Evolutionary conservation across 2,797 vertebrate species (phyloP).

Genomic region (Varecia variegata): DNA sequence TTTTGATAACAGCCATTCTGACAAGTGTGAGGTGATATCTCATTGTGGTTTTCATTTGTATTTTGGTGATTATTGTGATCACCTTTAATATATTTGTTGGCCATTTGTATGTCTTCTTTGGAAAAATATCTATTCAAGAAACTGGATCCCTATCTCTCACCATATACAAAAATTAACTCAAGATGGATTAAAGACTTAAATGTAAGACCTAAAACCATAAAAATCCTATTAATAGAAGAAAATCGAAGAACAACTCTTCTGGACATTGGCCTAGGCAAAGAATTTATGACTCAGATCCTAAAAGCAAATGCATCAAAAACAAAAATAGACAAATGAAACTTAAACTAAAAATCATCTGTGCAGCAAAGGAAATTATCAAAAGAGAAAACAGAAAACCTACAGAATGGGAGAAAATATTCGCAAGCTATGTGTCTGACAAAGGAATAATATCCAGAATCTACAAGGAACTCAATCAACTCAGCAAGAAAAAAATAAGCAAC

Average conservation of each 20-base stretch:
- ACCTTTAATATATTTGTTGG: background rate
- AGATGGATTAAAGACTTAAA: background rate
- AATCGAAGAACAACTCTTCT: background rate
- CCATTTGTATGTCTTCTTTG: background rate
- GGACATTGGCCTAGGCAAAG: background rate
- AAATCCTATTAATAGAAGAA: background rate
- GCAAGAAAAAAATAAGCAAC: background rate
- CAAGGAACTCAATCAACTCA: background rate
- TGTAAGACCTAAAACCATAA: background rate
- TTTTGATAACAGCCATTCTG: background rate
- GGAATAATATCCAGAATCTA: background rate
- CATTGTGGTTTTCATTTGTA: background rate
- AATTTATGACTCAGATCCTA: background rate
- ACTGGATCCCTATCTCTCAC: background rate
- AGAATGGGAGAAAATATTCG: too few species aligned
- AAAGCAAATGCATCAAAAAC: background rate
- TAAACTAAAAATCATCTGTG: background rate
- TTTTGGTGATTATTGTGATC: background rate
- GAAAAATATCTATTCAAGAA: background rate
- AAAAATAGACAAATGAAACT: background rate
- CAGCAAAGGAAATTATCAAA: background rate
- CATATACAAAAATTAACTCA: background rate
- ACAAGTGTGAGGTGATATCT: background rate
- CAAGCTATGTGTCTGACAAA: background rate
- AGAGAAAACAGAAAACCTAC: background rate